These are phyloP conservation scores for Hipposideros armiger DNA, from an alignment of 2,113 vertebrate genomes.

Conservation along the genomic window DNA sequence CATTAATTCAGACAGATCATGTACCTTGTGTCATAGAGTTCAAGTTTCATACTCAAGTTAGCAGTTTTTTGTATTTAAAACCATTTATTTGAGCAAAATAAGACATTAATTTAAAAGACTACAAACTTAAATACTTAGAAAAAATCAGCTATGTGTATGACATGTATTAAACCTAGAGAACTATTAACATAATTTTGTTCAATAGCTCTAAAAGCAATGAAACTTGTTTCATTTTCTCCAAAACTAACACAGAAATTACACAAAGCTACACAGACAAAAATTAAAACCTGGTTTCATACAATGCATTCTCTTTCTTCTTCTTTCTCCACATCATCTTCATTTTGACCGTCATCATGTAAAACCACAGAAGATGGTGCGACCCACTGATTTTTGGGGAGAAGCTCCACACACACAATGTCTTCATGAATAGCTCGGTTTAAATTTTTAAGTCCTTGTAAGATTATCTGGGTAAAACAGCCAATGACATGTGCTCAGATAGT, in stretches of 20 bases:
- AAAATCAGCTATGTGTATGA: background rate
- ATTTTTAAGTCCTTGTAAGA: constrained; percentile 95
- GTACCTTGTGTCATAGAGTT: background rate
- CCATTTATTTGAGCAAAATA: constrained; percentile 18
- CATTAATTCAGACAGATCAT: constrained; percentile 40
- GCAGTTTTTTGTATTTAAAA: background rate
- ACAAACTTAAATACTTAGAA: background rate
- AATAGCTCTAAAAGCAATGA: background rate
- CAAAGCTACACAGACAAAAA: background rate
- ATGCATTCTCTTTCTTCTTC: constrained; percentile 90
- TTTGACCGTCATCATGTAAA: constrained; percentile 94
- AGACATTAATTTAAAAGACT: constrained; percentile 34
- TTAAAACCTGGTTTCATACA: constrained; percentile 82
- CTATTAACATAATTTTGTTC: background rate
- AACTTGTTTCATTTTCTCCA: background rate
- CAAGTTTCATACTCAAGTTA: background rate
- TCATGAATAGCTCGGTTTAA: constrained; percentile 96
- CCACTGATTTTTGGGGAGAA: constrained; percentile 92
- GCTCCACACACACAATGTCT: constrained; percentile 95
- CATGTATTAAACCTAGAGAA: background rate
- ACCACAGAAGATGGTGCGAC: constrained; percentile 94
- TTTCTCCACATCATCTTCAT: constrained; percentile 90
- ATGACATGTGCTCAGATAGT: constrained; percentile 20
- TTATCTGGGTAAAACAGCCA: constrained; percentile 88
- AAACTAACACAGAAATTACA: background rate